Conservation (phyloP, 2,113 vertebrate species). For the Piprites chloris region DNA sequence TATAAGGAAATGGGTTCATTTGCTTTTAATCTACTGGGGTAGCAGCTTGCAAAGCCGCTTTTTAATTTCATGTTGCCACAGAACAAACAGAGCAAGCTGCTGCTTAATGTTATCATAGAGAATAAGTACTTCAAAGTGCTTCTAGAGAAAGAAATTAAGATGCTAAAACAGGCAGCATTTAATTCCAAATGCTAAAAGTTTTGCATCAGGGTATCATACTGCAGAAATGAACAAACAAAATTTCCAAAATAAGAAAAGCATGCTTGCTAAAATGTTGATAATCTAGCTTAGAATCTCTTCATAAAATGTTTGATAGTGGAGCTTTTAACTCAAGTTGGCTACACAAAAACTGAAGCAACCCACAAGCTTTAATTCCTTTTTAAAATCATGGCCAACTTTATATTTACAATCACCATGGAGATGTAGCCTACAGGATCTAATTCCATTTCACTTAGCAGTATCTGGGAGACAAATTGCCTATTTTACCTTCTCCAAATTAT, state of each 20-base stretch:
- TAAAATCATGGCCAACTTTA: background rate
- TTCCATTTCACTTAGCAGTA: background rate
- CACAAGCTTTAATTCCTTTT: background rate
- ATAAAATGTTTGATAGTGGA: background rate
- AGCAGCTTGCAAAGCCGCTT: background rate
- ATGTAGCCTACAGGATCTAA: background rate
- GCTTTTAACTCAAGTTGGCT: background rate
- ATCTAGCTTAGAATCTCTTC: background rate
- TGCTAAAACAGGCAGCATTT: background rate
- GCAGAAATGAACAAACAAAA: background rate
- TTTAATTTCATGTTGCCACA: background rate
- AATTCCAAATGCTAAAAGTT: background rate
- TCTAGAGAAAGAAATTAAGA: background rate
- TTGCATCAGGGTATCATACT: background rate
- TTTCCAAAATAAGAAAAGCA: background rate
- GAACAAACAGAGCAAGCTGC: constrained; percentile 24
- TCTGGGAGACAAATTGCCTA: constrained; percentile 5
- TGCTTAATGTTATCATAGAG: background rate
- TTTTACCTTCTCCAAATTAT: background rate
- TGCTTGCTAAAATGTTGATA: background rate
- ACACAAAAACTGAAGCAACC: background rate
- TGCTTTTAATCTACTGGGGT: background rate
- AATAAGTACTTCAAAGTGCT: background rate
- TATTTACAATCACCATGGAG: constrained; percentile 6
- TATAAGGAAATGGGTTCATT: background rate